Conservation (phyloP, 2,797 vertebrate species). For the Etheostoma perlongum region DNA sequence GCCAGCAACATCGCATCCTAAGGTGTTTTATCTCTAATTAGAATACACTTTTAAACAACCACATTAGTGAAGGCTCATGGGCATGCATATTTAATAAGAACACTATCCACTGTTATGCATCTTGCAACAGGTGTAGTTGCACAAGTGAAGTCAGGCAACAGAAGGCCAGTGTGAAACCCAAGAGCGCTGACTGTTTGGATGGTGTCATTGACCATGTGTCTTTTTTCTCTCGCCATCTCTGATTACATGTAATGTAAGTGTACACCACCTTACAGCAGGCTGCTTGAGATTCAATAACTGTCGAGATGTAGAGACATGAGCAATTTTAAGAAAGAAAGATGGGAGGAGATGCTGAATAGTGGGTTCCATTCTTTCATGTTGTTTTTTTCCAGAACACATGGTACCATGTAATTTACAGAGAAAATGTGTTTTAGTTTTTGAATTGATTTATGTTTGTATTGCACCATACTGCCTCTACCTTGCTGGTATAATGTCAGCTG, state of each 20-base stretch:
- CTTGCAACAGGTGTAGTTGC: constrained; percentile 79
- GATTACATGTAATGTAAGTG: constrained; percentile 65
- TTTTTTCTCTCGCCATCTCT: constrained; percentile 54
- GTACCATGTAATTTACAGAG: constrained; percentile 7
- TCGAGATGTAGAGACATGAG: constrained; percentile 7
- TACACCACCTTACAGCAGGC: constrained; percentile 48
- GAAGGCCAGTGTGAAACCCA: constrained; percentile 76
- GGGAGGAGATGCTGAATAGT: not conserved
- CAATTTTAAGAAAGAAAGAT: constrained; percentile 12
- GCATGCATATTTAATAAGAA: constrained; percentile 80
- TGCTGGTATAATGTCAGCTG: constrained; percentile 27
- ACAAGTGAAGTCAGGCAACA: constrained; percentile 56
- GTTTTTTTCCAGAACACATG: constrained; percentile 16
- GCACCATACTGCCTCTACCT: constrained; percentile 3
- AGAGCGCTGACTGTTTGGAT: constrained; percentile 62
- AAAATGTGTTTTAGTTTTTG: constrained; percentile 15
- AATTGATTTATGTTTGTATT: constrained; percentile 36
- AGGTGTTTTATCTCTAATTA: constrained; percentile 48
- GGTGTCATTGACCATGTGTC: constrained; percentile 59
- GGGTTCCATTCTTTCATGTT: not conserved
- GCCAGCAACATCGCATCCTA: constrained; percentile 24
- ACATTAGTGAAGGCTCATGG: constrained; percentile 54
- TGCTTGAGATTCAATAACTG: constrained; percentile 30
- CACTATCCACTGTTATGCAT: constrained; percentile 67
- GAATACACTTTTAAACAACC: constrained; percentile 42